A percentile compares a stretch with the other conserved stretches of the same genome.
These are phyloP conservation scores for Calosoma granatense DNA, from an alignment of 1,140 invertebrate species.

Conservation along the genomic window DNA sequence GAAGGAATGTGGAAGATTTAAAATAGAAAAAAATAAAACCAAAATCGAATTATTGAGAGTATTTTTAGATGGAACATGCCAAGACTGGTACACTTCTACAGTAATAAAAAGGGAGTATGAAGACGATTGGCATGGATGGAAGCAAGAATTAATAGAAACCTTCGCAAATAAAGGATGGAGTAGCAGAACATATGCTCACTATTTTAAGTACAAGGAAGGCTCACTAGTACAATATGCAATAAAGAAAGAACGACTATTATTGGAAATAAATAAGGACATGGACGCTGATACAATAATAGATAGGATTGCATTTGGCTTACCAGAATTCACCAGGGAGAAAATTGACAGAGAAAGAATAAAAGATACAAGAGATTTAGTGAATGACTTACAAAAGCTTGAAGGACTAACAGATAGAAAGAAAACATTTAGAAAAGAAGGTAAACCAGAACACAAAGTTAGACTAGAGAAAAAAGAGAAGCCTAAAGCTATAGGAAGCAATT, in stretches of 20 bases:
- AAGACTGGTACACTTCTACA: not conserved
- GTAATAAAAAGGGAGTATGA: not conserved
- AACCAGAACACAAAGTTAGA: constrained; percentile 5
- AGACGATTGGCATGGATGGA: not conserved
- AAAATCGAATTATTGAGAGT: not conserved
- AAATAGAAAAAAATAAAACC: not conserved
- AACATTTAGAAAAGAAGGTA: not conserved
- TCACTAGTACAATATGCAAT: constrained; percentile 20
- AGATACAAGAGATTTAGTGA: not conserved
- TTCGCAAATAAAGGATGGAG: constrained; percentile 16
- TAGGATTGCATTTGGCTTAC: not conserved
- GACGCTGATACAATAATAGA: not conserved
- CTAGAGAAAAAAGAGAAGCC: not conserved
- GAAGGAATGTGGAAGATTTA: not conserved
- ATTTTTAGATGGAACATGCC: not conserved
- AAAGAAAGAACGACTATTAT: constrained; percentile 14
- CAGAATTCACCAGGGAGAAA: not conserved
- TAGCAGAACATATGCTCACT: constrained; percentile 11
- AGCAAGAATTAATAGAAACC: not conserved
- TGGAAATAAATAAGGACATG: not conserved
- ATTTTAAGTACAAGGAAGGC: constrained; percentile 18
- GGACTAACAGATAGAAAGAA: not conserved
- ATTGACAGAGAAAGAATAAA: not conserved
- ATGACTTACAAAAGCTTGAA: not conserved
- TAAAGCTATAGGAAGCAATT: not conserved